Evolutionary conservation across 2,797 vertebrate genomes (phyloP).

Genomic region (Emydoidea blandingii): DNA sequence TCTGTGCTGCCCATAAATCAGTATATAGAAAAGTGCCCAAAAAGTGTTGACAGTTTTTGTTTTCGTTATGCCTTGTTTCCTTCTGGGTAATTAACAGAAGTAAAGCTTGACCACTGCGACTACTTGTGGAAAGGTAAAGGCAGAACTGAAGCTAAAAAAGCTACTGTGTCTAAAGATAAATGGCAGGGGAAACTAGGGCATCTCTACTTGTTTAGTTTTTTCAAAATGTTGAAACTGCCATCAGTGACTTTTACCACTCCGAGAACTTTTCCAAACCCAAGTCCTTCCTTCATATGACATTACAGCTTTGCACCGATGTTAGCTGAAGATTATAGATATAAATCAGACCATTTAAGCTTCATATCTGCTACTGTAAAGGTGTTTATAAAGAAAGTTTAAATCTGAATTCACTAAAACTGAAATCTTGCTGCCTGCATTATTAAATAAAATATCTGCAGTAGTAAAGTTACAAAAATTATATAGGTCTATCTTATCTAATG

Average conservation of each 20-base stretch:
- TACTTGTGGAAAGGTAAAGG: not conserved
- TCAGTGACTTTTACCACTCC: not conserved
- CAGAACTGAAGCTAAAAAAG: not conserved
- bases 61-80: not conserved
- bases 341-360: not conserved
- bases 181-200: not conserved
- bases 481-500: not conserved
- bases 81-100: not conserved
- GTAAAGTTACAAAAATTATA: not conserved
- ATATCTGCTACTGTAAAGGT: not conserved
- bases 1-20: not conserved
- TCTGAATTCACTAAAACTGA: not conserved
- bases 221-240: not conserved
- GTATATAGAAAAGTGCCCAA: not conserved
- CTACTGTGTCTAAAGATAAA: not conserved
- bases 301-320: not conserved
- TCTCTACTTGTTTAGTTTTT: not conserved
- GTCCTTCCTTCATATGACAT: not conserved
- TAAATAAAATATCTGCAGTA: not conserved
- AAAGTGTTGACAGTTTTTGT: not conserved
- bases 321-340: not conserved
- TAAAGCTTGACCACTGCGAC: not conserved
- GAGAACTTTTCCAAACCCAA: constrained; percentile 11
- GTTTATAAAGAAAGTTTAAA: not conserved
- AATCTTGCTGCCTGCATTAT: not conserved